Base-by-base conservation (phyloP, 2,113 vertebrate genomes). In the Erythrocercus mccallii region DNA sequence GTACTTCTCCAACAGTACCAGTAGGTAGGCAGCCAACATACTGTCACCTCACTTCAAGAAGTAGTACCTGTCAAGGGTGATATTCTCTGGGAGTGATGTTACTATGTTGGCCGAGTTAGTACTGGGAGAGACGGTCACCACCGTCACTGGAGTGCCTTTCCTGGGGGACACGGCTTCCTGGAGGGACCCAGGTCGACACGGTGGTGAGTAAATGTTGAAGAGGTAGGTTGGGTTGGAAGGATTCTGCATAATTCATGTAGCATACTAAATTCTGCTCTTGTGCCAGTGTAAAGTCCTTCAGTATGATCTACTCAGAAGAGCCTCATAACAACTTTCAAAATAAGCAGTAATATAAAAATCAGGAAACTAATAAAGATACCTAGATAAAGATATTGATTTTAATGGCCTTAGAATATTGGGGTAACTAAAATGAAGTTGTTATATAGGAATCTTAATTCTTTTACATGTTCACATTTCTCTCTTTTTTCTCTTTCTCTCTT, bases 401-500 rank as follows among this genome's bases (percentile, higher is more conserved):
- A 88, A 96, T 53, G 61, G 74, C 86, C 89, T 92, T 97, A 96
- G 90, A 92, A 81, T 81, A 86, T 42, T 88, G 88, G 90, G 76
- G 79, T 91, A 92, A 92, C 76, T 95, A 96, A 91, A 96, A 81
- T 40, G 38, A 72, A 96, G 57, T 82, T 96, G 90, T 94, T 94
- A 85, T 85, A 72, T 57, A 96, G 96, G 95, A 95, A 82, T 83
- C 94, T 95, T 95, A 96, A 95, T 94, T 97, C 97, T 96, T 98
- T 97, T 98, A 96, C 92, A 93, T 98, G 98, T 97, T 98, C 97
- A 97, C 90, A 96, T 98, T 97, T 97, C 95, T 97, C 96, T 97
- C 88, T 97, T 97, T 96, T 97, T 95, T 97, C 90, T 97, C 86
- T 97, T 93, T 96, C 96, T 97, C 96, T 98, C 95, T 96, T 96